Evolutionary conservation across 2,113 vertebrate species (phyloP).

Genomic region (Herpetotheres cachinnans): DNA sequence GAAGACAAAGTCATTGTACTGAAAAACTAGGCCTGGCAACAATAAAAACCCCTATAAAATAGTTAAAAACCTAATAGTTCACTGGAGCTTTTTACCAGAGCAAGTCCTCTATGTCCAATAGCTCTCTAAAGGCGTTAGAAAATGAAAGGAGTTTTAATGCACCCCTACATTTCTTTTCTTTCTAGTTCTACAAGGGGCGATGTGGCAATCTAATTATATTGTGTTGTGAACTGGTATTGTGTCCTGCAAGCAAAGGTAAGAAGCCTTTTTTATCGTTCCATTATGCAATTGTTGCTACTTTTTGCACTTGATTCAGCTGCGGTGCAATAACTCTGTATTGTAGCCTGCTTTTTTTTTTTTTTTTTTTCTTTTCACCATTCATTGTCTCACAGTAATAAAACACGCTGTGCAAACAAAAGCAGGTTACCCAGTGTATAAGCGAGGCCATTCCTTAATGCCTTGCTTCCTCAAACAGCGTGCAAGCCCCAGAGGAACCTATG

Average conservation of each 20-base stretch:
- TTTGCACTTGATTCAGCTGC: constrained; percentile 6
- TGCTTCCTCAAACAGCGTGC: background rate
- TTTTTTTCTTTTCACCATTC: background rate
- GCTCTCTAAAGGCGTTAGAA: constrained; percentile 50
- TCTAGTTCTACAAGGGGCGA: constrained; percentile 45
- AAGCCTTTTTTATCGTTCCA: constrained; percentile 50
- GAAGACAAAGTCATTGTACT: constrained; percentile 56
- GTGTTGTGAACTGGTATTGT: constrained; percentile 30
- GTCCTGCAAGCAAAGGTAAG: constrained; percentile 39
- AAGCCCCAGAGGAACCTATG: background rate
- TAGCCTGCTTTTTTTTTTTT: background rate
- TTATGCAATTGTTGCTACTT: constrained; percentile 49
- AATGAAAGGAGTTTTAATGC: constrained; percentile 59
- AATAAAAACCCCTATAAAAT: constrained; percentile 54
- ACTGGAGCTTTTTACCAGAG: constrained; percentile 52
- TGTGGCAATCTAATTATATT: constrained; percentile 55
- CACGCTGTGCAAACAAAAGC: background rate
- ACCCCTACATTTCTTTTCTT: constrained; percentile 52
- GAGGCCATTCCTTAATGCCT: background rate
- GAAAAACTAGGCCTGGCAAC: constrained; percentile 40
- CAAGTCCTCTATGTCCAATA: constrained; percentile 33
- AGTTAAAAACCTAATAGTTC: constrained; percentile 67
- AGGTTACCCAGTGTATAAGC: fast-evolving
- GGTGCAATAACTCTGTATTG: constrained; percentile 13
- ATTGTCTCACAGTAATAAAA: background rate